These are phyloP conservation scores for Callocephalon fimbriatum DNA, from an alignment of 2,113 vertebrate species.

Conservation along the genomic window DNA sequence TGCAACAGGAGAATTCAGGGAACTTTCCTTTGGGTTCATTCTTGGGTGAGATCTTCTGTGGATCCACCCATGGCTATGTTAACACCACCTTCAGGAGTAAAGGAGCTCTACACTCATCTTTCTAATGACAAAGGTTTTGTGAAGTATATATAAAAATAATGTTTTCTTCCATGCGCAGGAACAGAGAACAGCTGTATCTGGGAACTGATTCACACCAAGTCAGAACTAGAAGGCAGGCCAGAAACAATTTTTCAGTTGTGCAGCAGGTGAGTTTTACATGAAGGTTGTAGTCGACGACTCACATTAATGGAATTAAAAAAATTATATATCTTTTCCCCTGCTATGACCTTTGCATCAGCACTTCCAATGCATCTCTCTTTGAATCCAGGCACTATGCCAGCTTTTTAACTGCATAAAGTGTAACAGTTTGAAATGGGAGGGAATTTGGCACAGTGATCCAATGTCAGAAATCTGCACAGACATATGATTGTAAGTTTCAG, in stretches of 20 bases:
- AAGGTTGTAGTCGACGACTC: background rate
- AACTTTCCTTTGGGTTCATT: background rate
- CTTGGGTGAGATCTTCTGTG: background rate
- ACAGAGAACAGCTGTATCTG: slow-evolving; percentile 91
- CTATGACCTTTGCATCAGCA: background rate
- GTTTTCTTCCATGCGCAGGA: slow-evolving; percentile 52
- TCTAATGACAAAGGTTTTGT: background rate
- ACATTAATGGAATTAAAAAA: background rate
- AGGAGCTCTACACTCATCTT: background rate
- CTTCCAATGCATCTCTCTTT: background rate
- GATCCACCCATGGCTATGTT: background rate
- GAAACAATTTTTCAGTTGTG: slow-evolving; percentile 94
- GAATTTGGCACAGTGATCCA: background rate
- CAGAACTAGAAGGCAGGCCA: slow-evolving; percentile 92
- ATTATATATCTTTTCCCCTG: background rate
- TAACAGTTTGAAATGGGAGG: background rate
- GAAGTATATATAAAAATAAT: background rate
- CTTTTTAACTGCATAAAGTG: background rate
- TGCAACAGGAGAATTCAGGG: background rate
- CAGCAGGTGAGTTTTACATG: slow-evolving; percentile 86
- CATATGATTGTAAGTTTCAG: background rate
- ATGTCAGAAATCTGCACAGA: background rate
- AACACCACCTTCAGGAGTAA: background rate
- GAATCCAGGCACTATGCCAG: background rate
- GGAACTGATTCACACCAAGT: slow-evolving; percentile 96